phyloP scores from a whole-genome alignment of 2,888 invertebrate genomes.

The Chaetogeoica ovagalla region DNA sequence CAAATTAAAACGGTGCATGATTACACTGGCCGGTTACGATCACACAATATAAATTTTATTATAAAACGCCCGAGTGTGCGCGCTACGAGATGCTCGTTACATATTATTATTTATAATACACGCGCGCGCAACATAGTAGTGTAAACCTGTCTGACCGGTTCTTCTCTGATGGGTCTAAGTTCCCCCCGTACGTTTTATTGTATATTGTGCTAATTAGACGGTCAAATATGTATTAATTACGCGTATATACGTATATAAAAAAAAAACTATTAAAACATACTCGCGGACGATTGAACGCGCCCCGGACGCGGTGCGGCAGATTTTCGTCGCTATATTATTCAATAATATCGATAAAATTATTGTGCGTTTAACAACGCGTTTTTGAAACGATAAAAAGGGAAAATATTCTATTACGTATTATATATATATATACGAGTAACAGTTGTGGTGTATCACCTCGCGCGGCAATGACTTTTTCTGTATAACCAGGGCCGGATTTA shows the following conservation, averaged over 20 bases:
- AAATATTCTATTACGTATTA: background rate
- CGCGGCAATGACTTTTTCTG: too few species aligned
- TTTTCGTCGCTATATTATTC: background rate
- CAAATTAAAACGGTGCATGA: constrained; percentile 33
- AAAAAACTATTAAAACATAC: background rate
- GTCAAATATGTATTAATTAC: background rate
- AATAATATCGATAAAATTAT: background rate
- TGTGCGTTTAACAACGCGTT: too few species aligned
- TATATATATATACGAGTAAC: too few species aligned
- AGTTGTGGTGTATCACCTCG: too few species aligned
- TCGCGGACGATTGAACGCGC: too few species aligned
- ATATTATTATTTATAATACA: background rate
- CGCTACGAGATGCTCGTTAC: background rate
- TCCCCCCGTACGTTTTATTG: constrained; percentile 13
- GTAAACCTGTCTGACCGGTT: constrained; percentile 45
- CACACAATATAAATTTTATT: constrained; percentile 3
- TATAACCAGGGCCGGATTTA: too few species aligned
- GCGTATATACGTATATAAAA: background rate
- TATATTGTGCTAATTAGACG: constrained; percentile 46
- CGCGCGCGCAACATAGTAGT: background rate
- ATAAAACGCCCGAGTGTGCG: background rate
- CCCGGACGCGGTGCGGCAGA: background rate
- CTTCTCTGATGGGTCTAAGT: background rate
- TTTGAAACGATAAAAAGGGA: background rate
- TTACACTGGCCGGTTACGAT: constrained; percentile 24